A percentile compares a stretch with the other conserved stretches of the same genome.
phyloP scores from a whole-genome alignment of 2,888 invertebrate species.

The Mesopsocus fuscifrons region DNA sequence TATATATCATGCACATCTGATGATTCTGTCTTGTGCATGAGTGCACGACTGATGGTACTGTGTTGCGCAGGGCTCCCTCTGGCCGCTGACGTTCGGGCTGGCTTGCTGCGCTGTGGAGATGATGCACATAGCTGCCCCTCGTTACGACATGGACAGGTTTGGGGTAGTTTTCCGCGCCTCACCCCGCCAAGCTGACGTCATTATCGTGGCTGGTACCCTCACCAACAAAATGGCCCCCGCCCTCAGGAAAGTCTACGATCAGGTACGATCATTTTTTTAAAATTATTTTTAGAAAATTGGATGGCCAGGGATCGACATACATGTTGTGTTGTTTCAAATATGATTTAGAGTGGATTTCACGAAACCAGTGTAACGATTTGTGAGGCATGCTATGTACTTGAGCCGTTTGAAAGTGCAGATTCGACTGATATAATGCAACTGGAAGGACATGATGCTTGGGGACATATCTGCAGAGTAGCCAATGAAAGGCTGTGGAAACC shows the following conservation, averaged over 20 bases:
- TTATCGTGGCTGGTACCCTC: conserved; percentile 95
- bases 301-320: background rate
- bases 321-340: conserved; percentile 1
- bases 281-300: background rate
- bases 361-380: no score
- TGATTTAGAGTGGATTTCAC: background rate
- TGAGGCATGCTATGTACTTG: no score
- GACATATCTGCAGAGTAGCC: no score
- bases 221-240: conserved; percentile 99
- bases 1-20: no score
- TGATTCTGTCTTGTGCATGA: no score
- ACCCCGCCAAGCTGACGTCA: conserved; percentile 90
- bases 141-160: conserved; percentile 98
- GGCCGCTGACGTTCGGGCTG: conserved; percentile 97
- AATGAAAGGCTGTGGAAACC: no score
- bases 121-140: conserved; percentile 99
- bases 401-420: no score
- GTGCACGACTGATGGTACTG: no score
- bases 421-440: no score
- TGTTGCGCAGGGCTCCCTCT: conserved; percentile 76
- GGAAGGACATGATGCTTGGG: no score
- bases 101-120: conserved; percentile 99
- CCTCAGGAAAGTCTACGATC: conserved; percentile 87
- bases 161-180: conserved; percentile 97
- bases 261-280: conserved; percentile 22